These are phyloP conservation scores for Yoshiicerus persimilis DNA, from an alignment of 1,140 invertebrate species.

Conservation along the genomic window DNA sequence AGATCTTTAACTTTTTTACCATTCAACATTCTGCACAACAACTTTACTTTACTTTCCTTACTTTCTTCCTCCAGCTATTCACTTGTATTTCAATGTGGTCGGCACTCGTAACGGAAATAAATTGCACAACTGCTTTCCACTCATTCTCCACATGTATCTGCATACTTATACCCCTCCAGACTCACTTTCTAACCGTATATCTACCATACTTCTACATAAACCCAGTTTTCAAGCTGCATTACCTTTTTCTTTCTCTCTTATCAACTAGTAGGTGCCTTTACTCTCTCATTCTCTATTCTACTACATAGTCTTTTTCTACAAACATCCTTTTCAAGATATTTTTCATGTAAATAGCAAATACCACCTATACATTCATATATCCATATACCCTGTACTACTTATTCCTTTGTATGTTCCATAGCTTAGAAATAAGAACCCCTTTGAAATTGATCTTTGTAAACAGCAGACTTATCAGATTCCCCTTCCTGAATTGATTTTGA, in stretches of 20 bases:
- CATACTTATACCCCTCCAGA: not conserved
- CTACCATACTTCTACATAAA: not conserved
- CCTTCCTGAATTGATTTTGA: not conserved
- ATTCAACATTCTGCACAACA: slow-evolving; percentile 15
- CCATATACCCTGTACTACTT: too few relatives aligned
- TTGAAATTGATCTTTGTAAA: not conserved
- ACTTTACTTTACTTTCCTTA: not conserved
- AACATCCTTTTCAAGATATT: not conserved
- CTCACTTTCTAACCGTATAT: not conserved
- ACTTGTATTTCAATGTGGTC: slow-evolving; percentile 1
- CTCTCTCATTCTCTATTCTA: not conserved
- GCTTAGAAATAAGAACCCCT: not conserved
- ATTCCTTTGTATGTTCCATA: too few relatives aligned
- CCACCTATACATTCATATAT: too few relatives aligned
- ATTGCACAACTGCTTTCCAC: not conserved
- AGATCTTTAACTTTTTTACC: slow-evolving; percentile 23
- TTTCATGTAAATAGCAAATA: too few relatives aligned
- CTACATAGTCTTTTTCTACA: not conserved
- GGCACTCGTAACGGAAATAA: slow-evolving; percentile 6
- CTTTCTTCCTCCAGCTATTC: not conserved
- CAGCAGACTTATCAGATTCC: not conserved
- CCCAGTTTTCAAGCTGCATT: not conserved
- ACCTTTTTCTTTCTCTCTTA: not conserved
- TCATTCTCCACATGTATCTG: not conserved
- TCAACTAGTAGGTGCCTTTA: not conserved